Evolutionary conservation across 2,888 invertebrate genomes (phyloP).

Genomic region (Oxycera nigricornis): DNA sequence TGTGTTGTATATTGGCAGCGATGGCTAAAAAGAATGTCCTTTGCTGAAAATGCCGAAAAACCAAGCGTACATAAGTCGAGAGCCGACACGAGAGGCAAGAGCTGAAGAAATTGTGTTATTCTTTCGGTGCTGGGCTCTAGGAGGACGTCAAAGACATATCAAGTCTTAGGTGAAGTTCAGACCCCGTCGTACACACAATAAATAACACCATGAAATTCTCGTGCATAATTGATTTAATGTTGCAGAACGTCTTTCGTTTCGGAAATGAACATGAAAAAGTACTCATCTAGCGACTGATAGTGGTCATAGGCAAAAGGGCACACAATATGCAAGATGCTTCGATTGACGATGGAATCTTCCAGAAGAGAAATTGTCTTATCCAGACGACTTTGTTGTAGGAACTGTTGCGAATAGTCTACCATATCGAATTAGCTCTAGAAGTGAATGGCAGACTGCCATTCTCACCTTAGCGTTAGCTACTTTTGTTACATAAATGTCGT

Average conservation of each 20-base stretch:
- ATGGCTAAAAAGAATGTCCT: not conserved
- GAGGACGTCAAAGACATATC: not conserved
- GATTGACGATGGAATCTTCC: too few species aligned
- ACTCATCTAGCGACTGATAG: conserved; percentile 41
- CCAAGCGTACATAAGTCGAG: not conserved
- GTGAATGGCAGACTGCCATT: too few species aligned
- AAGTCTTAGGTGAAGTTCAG: conserved; percentile 1
- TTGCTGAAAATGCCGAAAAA: conserved; percentile 9
- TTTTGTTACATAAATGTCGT: too few species aligned
- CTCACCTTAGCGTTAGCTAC: too few species aligned
- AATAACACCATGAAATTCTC: conserved; percentile 45
- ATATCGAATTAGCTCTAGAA: too few species aligned
- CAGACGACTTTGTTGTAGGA: too few species aligned
- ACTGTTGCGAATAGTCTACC: too few species aligned
- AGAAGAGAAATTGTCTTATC: too few species aligned
- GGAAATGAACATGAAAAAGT: conserved; percentile 41
- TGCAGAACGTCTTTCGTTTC: conserved; percentile 41
- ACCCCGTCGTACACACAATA: conserved; percentile 35
- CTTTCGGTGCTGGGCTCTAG: not conserved
- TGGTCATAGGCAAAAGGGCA: too few species aligned
- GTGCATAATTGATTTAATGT: conserved; percentile 47
- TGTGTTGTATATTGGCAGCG: not conserved
- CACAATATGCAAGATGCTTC: too few species aligned
- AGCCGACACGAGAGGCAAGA: not conserved
- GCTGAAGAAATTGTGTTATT: not conserved